Percentiles rank a stretch among this genome's conserved stretches.
These are phyloP conservation scores for Tenthredo livida DNA, from an alignment of 2,888 invertebrate genomes.

Conservation along the genomic window DNA sequence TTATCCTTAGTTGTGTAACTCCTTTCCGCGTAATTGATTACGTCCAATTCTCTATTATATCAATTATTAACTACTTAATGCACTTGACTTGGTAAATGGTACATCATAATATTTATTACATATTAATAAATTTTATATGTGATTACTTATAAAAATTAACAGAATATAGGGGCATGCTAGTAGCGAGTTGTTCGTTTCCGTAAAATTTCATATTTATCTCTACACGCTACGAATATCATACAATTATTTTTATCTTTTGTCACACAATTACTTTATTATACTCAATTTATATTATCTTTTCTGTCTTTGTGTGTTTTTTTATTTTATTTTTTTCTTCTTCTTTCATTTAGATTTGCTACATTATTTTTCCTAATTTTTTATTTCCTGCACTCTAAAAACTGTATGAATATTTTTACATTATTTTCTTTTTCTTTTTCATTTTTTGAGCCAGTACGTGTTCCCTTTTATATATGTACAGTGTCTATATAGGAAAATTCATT, in stretches of 20 bases:
- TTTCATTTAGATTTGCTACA: constrained; percentile 3
- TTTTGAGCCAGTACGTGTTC: constrained; percentile 1
- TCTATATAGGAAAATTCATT: background rate
- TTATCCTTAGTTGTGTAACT: background rate
- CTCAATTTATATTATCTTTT: background rate
- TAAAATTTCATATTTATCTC: constrained; percentile 14
- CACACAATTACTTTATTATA: background rate
- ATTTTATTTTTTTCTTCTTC: background rate
- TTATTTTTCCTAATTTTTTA: constrained; percentile 8
- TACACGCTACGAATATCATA: constrained; percentile 33
- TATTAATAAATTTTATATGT: constrained; percentile 8
- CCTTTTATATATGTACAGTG: constrained; percentile 20
- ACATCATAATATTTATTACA: constrained; percentile 47
- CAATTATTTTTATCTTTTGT: background rate
- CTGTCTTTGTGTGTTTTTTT: background rate
- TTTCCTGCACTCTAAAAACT: constrained; percentile 23
- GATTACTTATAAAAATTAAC: constrained; percentile 43
- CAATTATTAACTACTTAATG: constrained; percentile 60
- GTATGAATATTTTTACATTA: constrained; percentile 20
- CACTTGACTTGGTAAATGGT: constrained; percentile 56
- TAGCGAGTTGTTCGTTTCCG: constrained; percentile 47
- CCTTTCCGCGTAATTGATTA: constrained; percentile 44
- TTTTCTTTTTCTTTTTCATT: background rate
- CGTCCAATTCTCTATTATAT: constrained; percentile 46
- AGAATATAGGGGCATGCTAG: constrained; percentile 51